Evolutionary conservation across 92 coral and sea anemone species (phyloP).

Genomic region (Phenganax marumi): DNA sequence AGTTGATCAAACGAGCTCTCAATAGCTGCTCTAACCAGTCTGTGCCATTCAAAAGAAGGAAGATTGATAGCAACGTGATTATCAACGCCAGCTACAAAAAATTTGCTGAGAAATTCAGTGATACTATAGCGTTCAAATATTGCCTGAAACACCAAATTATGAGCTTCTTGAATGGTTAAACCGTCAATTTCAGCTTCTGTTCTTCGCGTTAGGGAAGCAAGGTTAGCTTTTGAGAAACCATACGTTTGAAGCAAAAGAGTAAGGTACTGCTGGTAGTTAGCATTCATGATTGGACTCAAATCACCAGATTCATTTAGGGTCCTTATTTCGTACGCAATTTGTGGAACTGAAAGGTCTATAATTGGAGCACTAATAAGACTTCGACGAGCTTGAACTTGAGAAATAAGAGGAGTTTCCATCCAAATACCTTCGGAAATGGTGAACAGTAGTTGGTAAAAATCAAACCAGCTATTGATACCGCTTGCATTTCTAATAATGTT

Average conservation of each 20-base stretch:
- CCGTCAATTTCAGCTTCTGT: constrained; percentile 18
- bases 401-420: constrained; percentile 27
- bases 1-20: constrained; percentile 33
- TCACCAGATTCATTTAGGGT: constrained; percentile 7
- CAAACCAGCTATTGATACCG: constrained; percentile 31
- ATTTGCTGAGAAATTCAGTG: constrained; percentile 15
- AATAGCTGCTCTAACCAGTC: constrained; percentile 31
- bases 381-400: constrained; percentile 9
- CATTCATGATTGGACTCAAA: background rate
- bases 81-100: constrained; percentile 22
- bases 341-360: constrained; percentile 13
- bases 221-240: constrained; percentile 21
- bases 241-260: constrained; percentile 28
- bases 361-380: background rate
- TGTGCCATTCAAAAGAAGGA: constrained; percentile 39
- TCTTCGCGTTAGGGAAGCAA: constrained; percentile 26
- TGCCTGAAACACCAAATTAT: constrained; percentile 21
- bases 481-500: constrained; percentile 33
- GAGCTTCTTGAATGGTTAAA: constrained; percentile 32
- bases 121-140: background rate
- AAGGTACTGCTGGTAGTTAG: constrained; percentile 23
- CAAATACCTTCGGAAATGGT: constrained; percentile 37
- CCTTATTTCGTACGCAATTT: constrained; percentile 15
- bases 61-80: constrained; percentile 24
- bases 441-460: constrained; percentile 29